Evolutionary conservation across 2,113 vertebrate genomes (phyloP).

Genomic region (Nymphicus hollandicus): DNA sequence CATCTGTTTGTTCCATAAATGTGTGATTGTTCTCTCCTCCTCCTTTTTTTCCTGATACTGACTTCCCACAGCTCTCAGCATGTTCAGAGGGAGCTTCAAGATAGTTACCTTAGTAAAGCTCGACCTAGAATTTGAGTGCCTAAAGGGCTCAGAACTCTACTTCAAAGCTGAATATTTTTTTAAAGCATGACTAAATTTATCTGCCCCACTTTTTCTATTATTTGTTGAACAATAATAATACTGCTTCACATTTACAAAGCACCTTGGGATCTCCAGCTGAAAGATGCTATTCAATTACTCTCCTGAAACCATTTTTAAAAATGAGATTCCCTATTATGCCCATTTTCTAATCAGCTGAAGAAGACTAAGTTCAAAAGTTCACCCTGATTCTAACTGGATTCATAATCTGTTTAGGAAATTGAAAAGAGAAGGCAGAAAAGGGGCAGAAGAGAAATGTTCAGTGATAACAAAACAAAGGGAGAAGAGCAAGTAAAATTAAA

Average conservation of each 20-base stretch:
- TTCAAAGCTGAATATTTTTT: slow-evolving; percentile 3
- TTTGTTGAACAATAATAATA: slow-evolving; percentile 5
- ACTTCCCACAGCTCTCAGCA: neutral
- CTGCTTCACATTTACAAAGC: neutral
- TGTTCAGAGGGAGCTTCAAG: neutral
- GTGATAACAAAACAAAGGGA: slow-evolving; percentile 4
- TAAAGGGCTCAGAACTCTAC: neutral
- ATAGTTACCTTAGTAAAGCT: neutral
- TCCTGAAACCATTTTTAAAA: neutral
- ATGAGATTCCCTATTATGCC: neutral
- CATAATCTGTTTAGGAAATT: slow-evolving; percentile 25
- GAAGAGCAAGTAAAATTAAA: slow-evolving; percentile 16
- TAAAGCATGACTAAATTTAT: slow-evolving; percentile 15
- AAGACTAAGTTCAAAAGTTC: slow-evolving; percentile 45
- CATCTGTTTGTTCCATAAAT: neutral
- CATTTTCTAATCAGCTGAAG: slow-evolving; percentile 29
- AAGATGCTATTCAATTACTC: slow-evolving; percentile 40
- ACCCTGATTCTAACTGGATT: slow-evolving; percentile 1
- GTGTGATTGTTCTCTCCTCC: neutral
- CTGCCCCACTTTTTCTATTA: neutral
- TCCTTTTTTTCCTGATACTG: neutral
- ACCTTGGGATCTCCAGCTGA: neutral
- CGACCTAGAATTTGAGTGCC: neutral
- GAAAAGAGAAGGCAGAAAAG: slow-evolving; percentile 25
- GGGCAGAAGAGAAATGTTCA: neutral